Base-by-base conservation (phyloP, 2,888 invertebrate species). In the Pegoplata infirma region DNA sequence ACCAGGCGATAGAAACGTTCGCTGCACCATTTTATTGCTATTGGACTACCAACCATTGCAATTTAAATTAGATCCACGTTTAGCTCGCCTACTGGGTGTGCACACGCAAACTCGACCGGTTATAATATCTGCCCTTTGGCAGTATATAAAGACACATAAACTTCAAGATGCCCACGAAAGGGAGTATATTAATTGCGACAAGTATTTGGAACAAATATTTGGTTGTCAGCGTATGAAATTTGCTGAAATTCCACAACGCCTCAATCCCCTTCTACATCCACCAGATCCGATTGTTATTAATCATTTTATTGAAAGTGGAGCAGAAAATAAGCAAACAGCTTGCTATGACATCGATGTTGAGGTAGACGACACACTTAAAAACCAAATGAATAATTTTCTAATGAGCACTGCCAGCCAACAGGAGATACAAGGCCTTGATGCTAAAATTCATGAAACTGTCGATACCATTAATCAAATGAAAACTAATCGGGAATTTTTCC, bases 271-370 rank as follows among this genome's bases (percentile, higher is more conserved):
- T 77, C 92, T 99, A 81, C 98, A 98, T 91, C 98, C 99, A 67
- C 99, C 99, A 80, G 99, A 99, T 92, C 99, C 99, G 79, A 98
- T 99, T 89, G 98, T 99, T 82, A 98, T 99, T 87, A 98, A 98
- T 91, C 99, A 99, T 90, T 95, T 98, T 61, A 99, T 99, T 88
- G 95, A 95, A 91, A 94, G 95, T 86, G 98, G 97, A 25, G 95
- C 96, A 64, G 98, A 98, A 90, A 96, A 96, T 87, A 98, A 98
- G 91, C 98, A 98, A 91, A 99, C 99, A 1, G 98, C 99, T 44
- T 99, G 98, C 90, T 99, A 99, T 90, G 99, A 99, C 90, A 98
- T 99, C 88, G 99, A 99, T 90, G 99, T 99, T 0, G 99, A 99
- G 92, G 94, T 99, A 58, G 99, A 99, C 87, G 99, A 99, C 89